A percentile compares a stretch with the other conserved stretches of the same genome.
Evolutionary conservation across 2,797 vertebrate genomes (phyloP).

Genomic region (Chloroceryle inda): DNA sequence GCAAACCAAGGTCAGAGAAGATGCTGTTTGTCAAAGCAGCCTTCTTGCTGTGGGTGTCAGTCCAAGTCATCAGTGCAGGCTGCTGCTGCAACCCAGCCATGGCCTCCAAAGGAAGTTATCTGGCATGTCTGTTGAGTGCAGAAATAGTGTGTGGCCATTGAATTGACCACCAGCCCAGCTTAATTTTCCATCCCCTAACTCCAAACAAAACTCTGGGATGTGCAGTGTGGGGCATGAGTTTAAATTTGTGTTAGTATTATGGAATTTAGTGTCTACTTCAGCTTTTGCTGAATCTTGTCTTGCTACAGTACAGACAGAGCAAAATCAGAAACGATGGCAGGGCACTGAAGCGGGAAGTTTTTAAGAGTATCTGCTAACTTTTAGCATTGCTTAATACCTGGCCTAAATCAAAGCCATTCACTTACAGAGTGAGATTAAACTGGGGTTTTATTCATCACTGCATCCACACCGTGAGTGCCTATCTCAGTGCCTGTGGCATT

Average conservation of each 20-base stretch:
- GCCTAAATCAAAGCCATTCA: not conserved
- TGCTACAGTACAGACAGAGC: not conserved
- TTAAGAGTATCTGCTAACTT: not conserved
- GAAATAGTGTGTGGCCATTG: not conserved
- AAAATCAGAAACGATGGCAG: not conserved
- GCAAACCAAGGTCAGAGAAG: not conserved
- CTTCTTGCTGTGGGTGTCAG: not conserved
- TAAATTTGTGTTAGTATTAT: not conserved
- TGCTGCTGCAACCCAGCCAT: not conserved
- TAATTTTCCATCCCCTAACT: rapidly evolving
- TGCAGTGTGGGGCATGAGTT: not conserved
- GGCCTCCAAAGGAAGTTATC: not conserved
- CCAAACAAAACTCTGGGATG: not conserved
- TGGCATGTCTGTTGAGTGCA: not conserved
- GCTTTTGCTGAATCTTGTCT: not conserved
- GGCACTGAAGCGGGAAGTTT: not conserved
- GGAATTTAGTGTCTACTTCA: not conserved
- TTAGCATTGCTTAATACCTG: not conserved
- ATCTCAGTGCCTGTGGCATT: not conserved
- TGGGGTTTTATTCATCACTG: not conserved
- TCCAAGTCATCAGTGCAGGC: not conserved
- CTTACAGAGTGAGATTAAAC: not conserved
- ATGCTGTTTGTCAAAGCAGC: not conserved
- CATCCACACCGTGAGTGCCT: not conserved
- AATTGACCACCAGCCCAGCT: not conserved